phyloP scores from a whole-genome alignment of 2,888 invertebrate genomes.

The Drosophila peninsularis region DNA sequence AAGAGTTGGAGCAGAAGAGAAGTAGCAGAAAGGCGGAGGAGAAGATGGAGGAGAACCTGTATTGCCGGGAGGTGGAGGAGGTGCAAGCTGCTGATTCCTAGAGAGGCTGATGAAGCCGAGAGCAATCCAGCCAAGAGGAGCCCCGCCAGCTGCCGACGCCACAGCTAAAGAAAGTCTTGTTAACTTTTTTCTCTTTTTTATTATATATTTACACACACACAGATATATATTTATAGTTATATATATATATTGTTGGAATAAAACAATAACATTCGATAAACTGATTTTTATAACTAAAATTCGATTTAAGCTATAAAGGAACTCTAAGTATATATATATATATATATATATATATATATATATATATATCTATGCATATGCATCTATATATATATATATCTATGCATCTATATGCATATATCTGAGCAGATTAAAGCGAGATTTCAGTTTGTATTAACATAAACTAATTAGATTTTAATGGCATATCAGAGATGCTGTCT shows the following conservation, averaged over 20 bases:
- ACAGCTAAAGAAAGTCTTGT: not conserved
- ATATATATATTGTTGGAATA: constrained; percentile 6
- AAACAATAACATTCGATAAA: constrained; percentile 2
- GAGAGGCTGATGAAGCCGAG: not conserved
- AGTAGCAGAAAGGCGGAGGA: not conserved
- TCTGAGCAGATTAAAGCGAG: not conserved
- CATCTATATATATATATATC: too few relatives aligned
- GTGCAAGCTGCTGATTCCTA: not conserved
- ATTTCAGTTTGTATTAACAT: not conserved
- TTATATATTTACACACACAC: constrained; percentile 7
- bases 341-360: not conserved
- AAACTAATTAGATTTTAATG: not conserved
- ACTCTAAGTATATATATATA: not conserved
- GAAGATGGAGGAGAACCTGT: not conserved
- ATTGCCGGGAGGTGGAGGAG: too few relatives aligned
- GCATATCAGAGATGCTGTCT: not conserved
- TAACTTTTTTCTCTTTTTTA: constrained; percentile 2
- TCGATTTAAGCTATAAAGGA: not conserved
- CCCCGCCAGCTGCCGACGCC: not conserved
- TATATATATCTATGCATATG: not conserved
- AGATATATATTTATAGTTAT: not conserved
- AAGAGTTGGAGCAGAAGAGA: too few relatives aligned
- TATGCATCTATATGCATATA: not conserved
- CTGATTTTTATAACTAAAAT: not conserved
- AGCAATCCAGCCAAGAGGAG: not conserved